Conservation (phyloP, 2,888 invertebrate species). For the Lapara coniferarum region DNA sequence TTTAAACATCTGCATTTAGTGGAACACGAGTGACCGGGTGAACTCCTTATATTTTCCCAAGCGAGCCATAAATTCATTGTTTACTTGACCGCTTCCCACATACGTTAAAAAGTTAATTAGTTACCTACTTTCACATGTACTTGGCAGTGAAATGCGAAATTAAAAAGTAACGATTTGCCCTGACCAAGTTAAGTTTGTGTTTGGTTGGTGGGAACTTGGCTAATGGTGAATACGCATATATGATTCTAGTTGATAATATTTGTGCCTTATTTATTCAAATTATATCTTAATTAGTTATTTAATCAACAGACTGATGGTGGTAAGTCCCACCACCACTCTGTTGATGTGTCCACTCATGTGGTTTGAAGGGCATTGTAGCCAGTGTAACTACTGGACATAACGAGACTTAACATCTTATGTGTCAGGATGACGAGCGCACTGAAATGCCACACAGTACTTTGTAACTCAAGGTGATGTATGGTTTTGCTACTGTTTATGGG, state of each 20-base stretch:
- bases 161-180: slow-evolving; percentile 9
- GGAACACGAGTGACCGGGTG: slow-evolving; percentile 1
- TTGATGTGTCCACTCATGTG: too few species aligned
- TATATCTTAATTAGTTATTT: too few species aligned
- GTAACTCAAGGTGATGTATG: too few species aligned
- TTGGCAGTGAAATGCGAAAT: slow-evolving; percentile 13
- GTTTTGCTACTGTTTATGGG: too few species aligned
- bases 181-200: not conserved
- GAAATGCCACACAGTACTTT: too few species aligned
- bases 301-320: too few species aligned
- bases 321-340: too few species aligned
- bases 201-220: not conserved
- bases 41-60: not conserved
- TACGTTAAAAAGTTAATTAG: slow-evolving; percentile 12
- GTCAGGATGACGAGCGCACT: too few species aligned
- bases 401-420: too few species aligned
- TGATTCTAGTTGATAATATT: not conserved
- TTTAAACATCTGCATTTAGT: not conserved
- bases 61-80: slow-evolving; percentile 11
- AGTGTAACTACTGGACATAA: too few species aligned
- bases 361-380: too few species aligned
- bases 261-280: too few species aligned
- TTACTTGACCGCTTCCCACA: slow-evolving; percentile 6
- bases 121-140: slow-evolving; percentile 9
- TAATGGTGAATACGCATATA: not conserved